Evolutionary conservation across 2,888 invertebrate genomes (phyloP).

Genomic region (Eupithecia subumbrata): DNA sequence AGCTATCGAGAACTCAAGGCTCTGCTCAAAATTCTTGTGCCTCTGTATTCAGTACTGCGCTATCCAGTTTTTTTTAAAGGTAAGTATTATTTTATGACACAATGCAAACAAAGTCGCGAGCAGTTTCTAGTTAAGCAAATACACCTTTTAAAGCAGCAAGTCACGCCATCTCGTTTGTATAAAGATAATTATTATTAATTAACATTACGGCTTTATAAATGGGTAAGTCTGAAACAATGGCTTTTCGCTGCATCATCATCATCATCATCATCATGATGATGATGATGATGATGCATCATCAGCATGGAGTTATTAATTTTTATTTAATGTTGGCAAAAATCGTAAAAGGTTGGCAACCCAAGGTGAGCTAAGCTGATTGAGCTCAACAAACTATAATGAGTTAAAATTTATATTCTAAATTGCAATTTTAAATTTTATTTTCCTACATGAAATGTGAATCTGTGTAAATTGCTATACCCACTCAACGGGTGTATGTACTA

Average conservation of each 20-base stretch:
- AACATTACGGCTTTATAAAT: constrained; percentile 56
- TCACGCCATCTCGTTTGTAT: constrained; percentile 68
- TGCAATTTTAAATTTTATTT: neutral
- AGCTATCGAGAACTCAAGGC: neutral
- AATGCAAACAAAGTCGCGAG: neutral
- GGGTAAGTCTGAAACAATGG: constrained; percentile 59
- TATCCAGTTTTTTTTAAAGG: neutral
- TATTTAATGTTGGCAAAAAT: constrained; percentile 44
- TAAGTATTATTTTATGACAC: neutral
- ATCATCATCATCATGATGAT: too few species aligned
- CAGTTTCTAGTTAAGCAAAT: neutral
- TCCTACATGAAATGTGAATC: neutral
- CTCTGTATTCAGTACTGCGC: neutral
- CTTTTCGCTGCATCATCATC: constrained; percentile 57
- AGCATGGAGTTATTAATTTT: constrained; percentile 55
- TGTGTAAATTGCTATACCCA: too few species aligned
- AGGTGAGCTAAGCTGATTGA: neutral
- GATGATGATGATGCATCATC: too few species aligned
- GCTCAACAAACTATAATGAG: neutral
- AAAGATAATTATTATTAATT: constrained; percentile 76
- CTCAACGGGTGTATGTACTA: too few species aligned
- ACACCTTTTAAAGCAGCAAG: constrained; percentile 43
- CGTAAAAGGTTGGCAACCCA: neutral
- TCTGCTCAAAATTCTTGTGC: too few species aligned
- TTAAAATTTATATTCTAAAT: neutral